Percentiles rank a stretch among this genome's conserved stretches.
These are phyloP conservation scores for Xenopus petersii DNA, from an alignment of 2,797 vertebrate genomes.

Conservation along the genomic window DNA sequence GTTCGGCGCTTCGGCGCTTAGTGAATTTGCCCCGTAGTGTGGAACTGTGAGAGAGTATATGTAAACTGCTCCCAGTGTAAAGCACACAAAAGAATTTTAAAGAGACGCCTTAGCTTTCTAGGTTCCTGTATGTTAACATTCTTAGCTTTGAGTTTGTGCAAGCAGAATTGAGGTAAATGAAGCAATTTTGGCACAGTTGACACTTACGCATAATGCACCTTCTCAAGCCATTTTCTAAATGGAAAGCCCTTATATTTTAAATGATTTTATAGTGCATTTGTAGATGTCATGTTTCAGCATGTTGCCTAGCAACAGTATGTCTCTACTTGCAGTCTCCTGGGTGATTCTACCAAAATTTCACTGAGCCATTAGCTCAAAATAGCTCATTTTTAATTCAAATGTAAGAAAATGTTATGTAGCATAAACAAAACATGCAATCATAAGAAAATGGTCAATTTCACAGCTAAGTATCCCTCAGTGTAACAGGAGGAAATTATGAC, in stretches of 20 bases:
- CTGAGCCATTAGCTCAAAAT: constrained; percentile 43
- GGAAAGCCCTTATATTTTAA: constrained; percentile 42
- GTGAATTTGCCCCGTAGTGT: too few species aligned
- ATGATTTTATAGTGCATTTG: constrained; percentile 45
- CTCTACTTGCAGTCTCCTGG: constrained; percentile 26
- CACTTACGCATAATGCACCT: constrained; percentile 46
- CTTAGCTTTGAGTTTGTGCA: not conserved
- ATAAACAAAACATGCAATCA: constrained; percentile 28
- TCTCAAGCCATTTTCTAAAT: constrained; percentile 47
- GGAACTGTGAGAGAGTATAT: too few species aligned
- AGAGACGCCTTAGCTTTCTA: not conserved
- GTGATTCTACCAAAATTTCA: constrained; percentile 40
- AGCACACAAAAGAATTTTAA: not conserved
- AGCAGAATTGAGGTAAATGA: constrained; percentile 33
- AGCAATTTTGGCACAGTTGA: constrained; percentile 43
- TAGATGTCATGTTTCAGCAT: constrained; percentile 35
- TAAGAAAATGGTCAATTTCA: not conserved
- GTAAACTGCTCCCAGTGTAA: not conserved
- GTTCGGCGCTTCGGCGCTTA: too few species aligned
- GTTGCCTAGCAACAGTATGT: constrained; percentile 40
- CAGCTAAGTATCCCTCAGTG: too few species aligned
- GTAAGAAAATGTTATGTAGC: constrained; percentile 20
- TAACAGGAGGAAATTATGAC: too few species aligned
- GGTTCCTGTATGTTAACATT: not conserved
- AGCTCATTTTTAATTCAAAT: constrained; percentile 49